Evolutionary conservation across 2,888 invertebrate genomes (phyloP).

Genomic region (Artemia sinica): DNA sequence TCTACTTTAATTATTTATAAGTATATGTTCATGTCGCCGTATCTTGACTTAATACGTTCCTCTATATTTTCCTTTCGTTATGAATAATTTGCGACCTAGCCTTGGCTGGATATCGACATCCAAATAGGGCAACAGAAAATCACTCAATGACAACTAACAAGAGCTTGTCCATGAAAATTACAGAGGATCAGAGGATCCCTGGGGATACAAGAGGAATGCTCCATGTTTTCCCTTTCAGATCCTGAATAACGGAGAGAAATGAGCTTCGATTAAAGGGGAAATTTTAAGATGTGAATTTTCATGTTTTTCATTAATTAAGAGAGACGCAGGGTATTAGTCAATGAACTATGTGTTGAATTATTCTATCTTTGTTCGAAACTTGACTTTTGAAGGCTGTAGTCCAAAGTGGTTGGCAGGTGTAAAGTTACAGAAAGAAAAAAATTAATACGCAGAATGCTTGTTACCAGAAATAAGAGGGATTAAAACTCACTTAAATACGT

Average conservation of each 20-base stretch:
- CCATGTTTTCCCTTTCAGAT: slow-evolving; percentile 5
- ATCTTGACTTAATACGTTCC: no score
- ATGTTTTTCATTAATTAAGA: slow-evolving; percentile 7
- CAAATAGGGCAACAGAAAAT: not conserved
- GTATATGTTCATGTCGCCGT: no score
- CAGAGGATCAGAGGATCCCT: slow-evolving; percentile 1
- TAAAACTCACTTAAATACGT: no score
- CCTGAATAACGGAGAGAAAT: slow-evolving; percentile 13
- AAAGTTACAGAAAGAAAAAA: no score
- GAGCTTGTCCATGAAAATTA: slow-evolving; percentile 14
- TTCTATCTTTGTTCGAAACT: no score
- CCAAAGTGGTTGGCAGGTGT: no score
- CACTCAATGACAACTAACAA: slow-evolving; percentile 13
- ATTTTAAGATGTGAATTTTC: slow-evolving; percentile 4
- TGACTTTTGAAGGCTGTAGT: no score
- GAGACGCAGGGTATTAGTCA: not conserved
- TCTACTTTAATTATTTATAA: no score
- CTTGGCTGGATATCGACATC: slow-evolving; percentile 10
- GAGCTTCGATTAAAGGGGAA: slow-evolving; percentile 11
- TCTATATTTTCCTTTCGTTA: not conserved
- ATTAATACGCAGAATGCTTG: no score
- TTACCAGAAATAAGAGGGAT: no score
- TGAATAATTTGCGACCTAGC: slow-evolving; percentile 11
- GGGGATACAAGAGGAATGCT: slow-evolving; percentile 12
- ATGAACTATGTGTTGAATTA: not conserved